Conservation (phyloP, 2,113 vertebrate species). For the Alethe diademata region DNA sequence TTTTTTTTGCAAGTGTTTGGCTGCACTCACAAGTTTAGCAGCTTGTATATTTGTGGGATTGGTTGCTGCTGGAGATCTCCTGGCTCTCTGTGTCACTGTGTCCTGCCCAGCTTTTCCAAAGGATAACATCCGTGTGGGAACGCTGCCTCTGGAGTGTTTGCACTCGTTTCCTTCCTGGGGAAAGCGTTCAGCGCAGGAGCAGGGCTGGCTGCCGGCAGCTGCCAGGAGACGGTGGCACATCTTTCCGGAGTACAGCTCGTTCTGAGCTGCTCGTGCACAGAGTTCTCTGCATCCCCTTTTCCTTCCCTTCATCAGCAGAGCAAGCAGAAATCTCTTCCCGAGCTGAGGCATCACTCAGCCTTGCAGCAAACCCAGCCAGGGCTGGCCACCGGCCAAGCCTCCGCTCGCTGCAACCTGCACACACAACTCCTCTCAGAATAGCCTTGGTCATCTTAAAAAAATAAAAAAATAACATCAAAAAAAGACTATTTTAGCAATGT, state of each 20-base stretch:
- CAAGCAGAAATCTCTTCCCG: background rate
- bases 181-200: background rate
- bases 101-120: conserved; percentile 12
- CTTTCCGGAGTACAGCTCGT: background rate
- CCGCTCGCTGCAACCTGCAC: background rate
- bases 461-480: background rate
- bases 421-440: background rate
- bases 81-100: rapidly evolving
- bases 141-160: background rate
- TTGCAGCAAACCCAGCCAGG: background rate
- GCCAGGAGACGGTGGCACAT: rapidly evolving
- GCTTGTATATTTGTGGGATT: background rate
- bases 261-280: background rate
- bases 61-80: conserved; percentile 16
- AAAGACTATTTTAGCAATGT: background rate
- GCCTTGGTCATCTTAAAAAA: background rate
- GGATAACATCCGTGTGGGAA: background rate
- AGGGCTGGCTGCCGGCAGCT: background rate
- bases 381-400: background rate
- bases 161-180: conserved; percentile 17
- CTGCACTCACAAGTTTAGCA: background rate
- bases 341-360: background rate
- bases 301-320: background rate
- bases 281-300: background rate
- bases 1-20: background rate